A percentile compares a stretch with the other conserved stretches of the same genome.
Evolutionary conservation across 92 coral and sea anemone genomes (phyloP).

Genomic region (Porites cylindrica): DNA sequence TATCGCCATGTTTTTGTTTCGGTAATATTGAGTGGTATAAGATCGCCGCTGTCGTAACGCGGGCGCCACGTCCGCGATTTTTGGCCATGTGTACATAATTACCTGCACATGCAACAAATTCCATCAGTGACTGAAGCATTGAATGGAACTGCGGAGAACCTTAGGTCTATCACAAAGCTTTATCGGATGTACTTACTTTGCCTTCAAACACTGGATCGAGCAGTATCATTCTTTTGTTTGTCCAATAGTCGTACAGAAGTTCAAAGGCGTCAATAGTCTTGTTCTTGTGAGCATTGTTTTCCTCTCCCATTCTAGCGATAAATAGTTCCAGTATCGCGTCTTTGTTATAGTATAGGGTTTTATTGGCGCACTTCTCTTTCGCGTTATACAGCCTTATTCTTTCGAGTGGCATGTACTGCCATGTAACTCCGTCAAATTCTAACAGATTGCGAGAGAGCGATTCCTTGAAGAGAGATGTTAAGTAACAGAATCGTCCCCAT

Average conservation of each 20-base stretch:
- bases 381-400: constrained; percentile 34
- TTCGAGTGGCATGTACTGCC: not conserved
- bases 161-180: no score
- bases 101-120: no score
- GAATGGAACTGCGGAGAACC: no score
- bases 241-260: constrained; percentile 34
- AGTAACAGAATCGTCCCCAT: constrained; percentile 43
- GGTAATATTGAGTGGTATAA: no score
- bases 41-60: no score
- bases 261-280: constrained; percentile 31
- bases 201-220: constrained; percentile 43
- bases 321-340: constrained; percentile 38
- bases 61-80: no score
- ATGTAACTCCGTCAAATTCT: constrained; percentile 15
- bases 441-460: constrained; percentile 62
- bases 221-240: constrained; percentile 36
- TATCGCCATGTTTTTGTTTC: no score
- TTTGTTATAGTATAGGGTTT: constrained; percentile 10
- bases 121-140: no score
- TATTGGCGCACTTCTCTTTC: constrained; percentile 11
- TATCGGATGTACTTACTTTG: constrained; percentile 19
- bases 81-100: no score
- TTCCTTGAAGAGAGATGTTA: constrained; percentile 61
- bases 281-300: not conserved
- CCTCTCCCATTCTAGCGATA: not conserved